A percentile compares a stretch with the other conserved stretches of the same genome.
Evolutionary conservation across 2,113 vertebrate genomes (phyloP).

Genomic region (Thamnophis sirtalis): DNA sequence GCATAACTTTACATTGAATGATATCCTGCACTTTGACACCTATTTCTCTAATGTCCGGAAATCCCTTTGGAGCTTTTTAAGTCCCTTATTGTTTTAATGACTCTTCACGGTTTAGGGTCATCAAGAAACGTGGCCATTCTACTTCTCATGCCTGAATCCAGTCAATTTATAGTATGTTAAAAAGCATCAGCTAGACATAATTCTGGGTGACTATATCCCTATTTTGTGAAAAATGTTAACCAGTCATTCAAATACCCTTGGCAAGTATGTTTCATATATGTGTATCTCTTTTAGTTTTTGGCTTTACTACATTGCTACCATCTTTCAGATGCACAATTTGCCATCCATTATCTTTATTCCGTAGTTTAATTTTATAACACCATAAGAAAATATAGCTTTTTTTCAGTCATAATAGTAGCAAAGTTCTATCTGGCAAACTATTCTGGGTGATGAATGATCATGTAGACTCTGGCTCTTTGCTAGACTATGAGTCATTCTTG

Average conservation of each 20-base stretch:
- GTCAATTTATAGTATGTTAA: background rate
- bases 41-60: background rate
- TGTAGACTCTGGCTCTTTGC: background rate
- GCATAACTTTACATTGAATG: background rate
- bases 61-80: background rate
- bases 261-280: background rate
- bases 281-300: background rate
- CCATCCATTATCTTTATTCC: background rate
- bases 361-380: background rate
- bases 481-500: conserved; percentile 9
- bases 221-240: background rate
- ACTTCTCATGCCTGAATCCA: background rate
- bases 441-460: conserved; percentile 12
- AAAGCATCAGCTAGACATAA: background rate
- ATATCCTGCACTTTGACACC: background rate
- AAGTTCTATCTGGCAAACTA: conserved; percentile 12
- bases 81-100: background rate
- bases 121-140: background rate
- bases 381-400: conserved; percentile 17
- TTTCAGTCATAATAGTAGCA: background rate
- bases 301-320: background rate
- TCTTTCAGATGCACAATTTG: background rate
- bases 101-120: background rate
- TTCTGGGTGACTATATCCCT: background rate
- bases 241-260: background rate